Conservation (phyloP, 2,113 vertebrate genomes). For the Microcebus griseorufus region DNA sequence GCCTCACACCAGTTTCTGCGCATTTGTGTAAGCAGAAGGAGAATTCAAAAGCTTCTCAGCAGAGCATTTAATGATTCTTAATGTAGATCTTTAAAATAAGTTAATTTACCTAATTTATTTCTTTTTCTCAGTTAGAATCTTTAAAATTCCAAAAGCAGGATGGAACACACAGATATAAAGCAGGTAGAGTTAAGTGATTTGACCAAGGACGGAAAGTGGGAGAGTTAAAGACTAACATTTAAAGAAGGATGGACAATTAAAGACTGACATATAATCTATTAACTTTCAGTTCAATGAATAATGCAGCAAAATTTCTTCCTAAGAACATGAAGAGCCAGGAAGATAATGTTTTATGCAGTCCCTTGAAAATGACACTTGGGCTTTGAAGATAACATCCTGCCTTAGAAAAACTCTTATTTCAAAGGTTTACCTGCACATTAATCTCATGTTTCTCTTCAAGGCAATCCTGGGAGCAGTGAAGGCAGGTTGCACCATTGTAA, state of each 20-base stretch:
- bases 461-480: background rate
- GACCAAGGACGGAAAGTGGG: background rate
- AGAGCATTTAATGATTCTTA: background rate
- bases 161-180: background rate
- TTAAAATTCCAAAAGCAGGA: background rate
- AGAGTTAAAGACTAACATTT: background rate
- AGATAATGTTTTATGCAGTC: background rate
- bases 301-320: background rate
- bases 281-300: background rate
- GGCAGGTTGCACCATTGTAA: background rate
- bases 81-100: background rate
- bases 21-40: background rate
- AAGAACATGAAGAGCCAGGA: background rate
- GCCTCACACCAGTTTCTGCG: background rate
- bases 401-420: conserved; percentile 9
- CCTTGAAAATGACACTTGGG: background rate
- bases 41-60: background rate
- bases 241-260: background rate
- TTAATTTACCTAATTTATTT: conserved; percentile 10
- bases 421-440: background rate
- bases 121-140: background rate
- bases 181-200: background rate
- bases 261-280: background rate
- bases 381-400: background rate
- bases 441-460: background rate